These are phyloP conservation scores for Pseudomugil tenellus DNA, from an alignment of 2,797 vertebrate species.

Conservation along the genomic window DNA sequence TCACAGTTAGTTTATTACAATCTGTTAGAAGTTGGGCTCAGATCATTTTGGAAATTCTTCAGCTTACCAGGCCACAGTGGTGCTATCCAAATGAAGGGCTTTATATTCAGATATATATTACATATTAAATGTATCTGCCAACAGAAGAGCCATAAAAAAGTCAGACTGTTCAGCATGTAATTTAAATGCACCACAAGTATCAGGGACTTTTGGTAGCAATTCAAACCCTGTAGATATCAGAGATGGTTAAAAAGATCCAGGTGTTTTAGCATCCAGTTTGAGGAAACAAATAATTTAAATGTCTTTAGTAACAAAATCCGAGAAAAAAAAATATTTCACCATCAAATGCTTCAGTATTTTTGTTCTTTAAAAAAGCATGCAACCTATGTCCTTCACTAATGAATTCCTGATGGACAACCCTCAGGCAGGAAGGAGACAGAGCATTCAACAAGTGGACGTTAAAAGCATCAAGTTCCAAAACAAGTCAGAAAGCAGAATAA, in stretches of 20 bases:
- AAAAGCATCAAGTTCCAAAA: conserved; percentile 28
- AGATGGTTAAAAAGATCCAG: not conserved
- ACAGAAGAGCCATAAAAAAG: conserved; percentile 18
- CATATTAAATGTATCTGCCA: conserved; percentile 9
- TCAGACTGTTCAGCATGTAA: not conserved
- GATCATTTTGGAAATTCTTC: conserved; percentile 3
- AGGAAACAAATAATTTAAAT: conserved; percentile 4
- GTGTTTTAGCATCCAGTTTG: not conserved
- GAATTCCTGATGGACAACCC: conserved; percentile 14
- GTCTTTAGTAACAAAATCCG: not conserved
- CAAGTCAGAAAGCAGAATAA: conserved; percentile 9
- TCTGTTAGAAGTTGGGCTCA: not conserved
- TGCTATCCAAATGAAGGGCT: conserved; percentile 10
- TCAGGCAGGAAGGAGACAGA: conserved; percentile 14
- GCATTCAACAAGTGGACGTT: conserved; percentile 51
- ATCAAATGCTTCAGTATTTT: not conserved
- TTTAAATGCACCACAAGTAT: conserved; percentile 10
- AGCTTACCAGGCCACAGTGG: conserved; percentile 1
- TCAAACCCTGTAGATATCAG: conserved; percentile 3
- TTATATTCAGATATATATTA: conserved; percentile 21
- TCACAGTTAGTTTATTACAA: too few species aligned
- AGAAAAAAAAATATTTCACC: not conserved
- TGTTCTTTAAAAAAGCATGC: not conserved
- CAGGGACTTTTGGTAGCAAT: not conserved
- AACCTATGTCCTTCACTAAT: conserved; percentile 1